A percentile compares a stretch with the other conserved stretches of the same genome.
Conservation (phyloP, 2,113 vertebrate genomes). For the Tychaedon coryphoeus region DNA sequence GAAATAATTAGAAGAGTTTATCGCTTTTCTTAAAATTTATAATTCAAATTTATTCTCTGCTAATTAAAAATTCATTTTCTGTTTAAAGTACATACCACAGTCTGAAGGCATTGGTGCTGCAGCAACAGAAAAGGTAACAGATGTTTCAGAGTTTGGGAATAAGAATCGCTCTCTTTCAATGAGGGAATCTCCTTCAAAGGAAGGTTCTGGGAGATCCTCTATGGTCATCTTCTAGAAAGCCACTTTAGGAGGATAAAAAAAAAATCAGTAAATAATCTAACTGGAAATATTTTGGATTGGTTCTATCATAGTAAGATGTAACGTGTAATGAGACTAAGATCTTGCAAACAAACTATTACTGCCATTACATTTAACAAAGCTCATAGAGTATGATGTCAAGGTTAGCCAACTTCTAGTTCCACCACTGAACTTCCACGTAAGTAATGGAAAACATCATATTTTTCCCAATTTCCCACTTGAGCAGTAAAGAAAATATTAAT, state of each 20-base stretch:
- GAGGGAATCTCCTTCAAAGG: conserved; percentile 75
- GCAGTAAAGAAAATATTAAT: neutral
- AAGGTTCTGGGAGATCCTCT: conserved; percentile 76
- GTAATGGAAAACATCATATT: neutral
- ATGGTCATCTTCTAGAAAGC: conserved; percentile 81
- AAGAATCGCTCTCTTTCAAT: conserved; percentile 71
- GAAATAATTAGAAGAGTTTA: neutral
- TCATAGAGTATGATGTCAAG: neutral
- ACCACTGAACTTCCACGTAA: neutral
- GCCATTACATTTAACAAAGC: neutral
- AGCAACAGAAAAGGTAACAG: conserved; percentile 88
- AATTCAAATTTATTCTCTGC: neutral
- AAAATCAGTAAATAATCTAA: neutral
- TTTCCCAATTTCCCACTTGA: neutral
- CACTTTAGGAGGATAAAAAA: conserved; percentile 26
- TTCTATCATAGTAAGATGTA: neutral
- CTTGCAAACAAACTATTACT: neutral
- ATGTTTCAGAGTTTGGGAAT: conserved; percentile 68
- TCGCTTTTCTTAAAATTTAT: neutral
- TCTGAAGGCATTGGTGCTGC: conserved; percentile 94
- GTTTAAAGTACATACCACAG: conserved; percentile 80
- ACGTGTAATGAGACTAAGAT: neutral
- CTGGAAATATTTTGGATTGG: neutral
- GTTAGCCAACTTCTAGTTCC: neutral
- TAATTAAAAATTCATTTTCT: neutral